Evolutionary conservation across 2,888 invertebrate species (phyloP), one percentile per base, ranked within the genome.

Genomic region (Sphecodes monilicornis): DNA sequence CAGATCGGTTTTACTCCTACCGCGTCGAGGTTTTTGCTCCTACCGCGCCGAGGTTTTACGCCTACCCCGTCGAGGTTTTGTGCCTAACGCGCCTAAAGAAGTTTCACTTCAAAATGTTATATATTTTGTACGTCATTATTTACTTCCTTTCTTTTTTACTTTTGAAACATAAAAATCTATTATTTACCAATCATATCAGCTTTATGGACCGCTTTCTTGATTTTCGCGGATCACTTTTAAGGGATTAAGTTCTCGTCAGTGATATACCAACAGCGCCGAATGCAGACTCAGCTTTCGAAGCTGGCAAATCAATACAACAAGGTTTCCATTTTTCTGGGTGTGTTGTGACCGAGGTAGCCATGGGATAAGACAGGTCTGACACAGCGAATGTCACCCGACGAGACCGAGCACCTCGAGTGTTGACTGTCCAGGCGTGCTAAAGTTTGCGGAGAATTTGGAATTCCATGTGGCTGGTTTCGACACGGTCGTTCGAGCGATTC

Each of bases 381-480:
- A 18, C 32, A 29, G 64, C 64, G 64, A 64, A 32, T 32, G 64
- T 64, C 64, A 32, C 29, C 29, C 29, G 8, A 64, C 32, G 29
- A 29, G 32, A 32, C 32, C 64, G 11, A 36, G 32, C 32, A 36
- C 36, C 36, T 39, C 32, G 64, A 64, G 64, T 64, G 64, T 64
- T 32, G 64, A 66, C 32, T 22, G 66, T 66, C 36, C 66, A 22
- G 64, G 22, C 66, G 66, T 66, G 66, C 36, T 22, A 11, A 66
- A 78, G 85, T 74, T 84, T 16, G n/a, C 29, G 0, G 39, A 70
- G 39, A 64, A 84, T 84, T 78, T 75, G 69, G 46, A 78, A 84
- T 84, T 84, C 74, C 78, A 64, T 66, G n/a, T 57, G 41, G 22
- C 75, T 29, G 54, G 46, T 39, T 54, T 54, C 57, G 54, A 57